Evolutionary conservation across 2,888 invertebrate species (phyloP).

Genomic region (Zaprionus obscuricornis): DNA sequence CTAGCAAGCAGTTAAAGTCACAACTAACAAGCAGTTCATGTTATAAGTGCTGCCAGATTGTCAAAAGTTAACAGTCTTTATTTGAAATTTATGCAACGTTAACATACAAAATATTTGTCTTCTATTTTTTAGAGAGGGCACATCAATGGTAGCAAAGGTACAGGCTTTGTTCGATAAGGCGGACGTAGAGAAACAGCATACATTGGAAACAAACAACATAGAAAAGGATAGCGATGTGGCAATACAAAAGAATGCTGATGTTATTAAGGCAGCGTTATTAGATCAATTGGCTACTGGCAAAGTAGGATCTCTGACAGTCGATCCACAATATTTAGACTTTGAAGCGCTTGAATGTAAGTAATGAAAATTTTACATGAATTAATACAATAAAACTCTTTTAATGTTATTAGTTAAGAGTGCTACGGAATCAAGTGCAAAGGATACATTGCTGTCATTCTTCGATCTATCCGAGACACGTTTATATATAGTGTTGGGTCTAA

Average conservation of each 20-base stretch:
- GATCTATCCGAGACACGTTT: conserved; percentile 89
- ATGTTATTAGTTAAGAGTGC: conserved; percentile 78
- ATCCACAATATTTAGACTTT: conserved; percentile 91
- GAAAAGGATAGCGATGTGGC: conserved; percentile 58
- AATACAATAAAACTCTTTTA: too few species aligned
- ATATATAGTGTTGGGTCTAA: conserved; percentile 92
- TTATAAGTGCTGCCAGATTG: too few species aligned
- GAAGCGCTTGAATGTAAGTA: conserved; percentile 89
- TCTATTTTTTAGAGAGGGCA: conserved; percentile 86
- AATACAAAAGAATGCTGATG: conserved; percentile 69
- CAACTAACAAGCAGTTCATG: too few species aligned
- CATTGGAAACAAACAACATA: conserved; percentile 79
- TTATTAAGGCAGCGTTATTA: conserved; percentile 86
- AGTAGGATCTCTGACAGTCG: conserved; percentile 91
- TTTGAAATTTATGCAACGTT: too few species aligned
- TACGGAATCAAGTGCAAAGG: conserved; percentile 65
- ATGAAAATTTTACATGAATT: too few species aligned
- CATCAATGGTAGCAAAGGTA: conserved; percentile 90
- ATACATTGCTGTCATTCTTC: conserved; percentile 85
- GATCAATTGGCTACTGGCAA: conserved; percentile 89
- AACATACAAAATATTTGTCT: too few species aligned
- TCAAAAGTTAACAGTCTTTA: too few species aligned
- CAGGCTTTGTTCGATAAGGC: conserved; percentile 90
- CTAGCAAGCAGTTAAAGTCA: too few species aligned
- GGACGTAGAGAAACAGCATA: conserved; percentile 86